phyloP scores from a whole-genome alignment of 1,140 invertebrate genomes.

The Pentalonia nigronervosa region DNA sequence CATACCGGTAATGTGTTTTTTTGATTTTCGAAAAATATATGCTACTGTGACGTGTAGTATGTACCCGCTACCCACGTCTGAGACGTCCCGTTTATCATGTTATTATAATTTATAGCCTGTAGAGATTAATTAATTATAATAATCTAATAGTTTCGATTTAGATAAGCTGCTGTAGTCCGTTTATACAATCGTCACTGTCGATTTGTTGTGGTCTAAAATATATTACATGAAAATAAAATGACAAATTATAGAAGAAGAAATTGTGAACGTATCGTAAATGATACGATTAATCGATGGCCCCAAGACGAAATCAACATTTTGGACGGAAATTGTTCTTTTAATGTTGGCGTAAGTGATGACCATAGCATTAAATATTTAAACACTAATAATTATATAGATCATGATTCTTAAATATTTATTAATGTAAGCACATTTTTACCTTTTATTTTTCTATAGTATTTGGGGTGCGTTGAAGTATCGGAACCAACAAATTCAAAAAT shows the following conservation, averaged over 20 bases:
- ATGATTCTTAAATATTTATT: neutral
- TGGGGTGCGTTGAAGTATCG: constrained; percentile 30
- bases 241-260: neutral
- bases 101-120: neutral
- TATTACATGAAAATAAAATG: neutral
- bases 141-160: neutral
- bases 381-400: neutral
- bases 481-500: constrained; percentile 16
- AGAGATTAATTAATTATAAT: neutral
- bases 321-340: constrained; percentile 39
- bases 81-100: neutral
- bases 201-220: neutral
- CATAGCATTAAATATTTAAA: neutral
- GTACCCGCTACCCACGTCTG: neutral
- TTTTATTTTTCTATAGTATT: constrained; percentile 35
- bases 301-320: constrained; percentile 9
- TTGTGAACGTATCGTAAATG: neutral
- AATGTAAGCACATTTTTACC: neutral
- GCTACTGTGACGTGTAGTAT: too few relatives aligned
- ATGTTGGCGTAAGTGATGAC: neutral
- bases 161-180: neutral
- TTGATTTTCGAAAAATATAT: neutral
- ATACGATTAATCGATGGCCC: neutral
- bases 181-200: neutral
- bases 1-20: neutral